Conservation (phyloP, 2,888 invertebrate genomes). For the Rhagophthalmus giganteus region DNA sequence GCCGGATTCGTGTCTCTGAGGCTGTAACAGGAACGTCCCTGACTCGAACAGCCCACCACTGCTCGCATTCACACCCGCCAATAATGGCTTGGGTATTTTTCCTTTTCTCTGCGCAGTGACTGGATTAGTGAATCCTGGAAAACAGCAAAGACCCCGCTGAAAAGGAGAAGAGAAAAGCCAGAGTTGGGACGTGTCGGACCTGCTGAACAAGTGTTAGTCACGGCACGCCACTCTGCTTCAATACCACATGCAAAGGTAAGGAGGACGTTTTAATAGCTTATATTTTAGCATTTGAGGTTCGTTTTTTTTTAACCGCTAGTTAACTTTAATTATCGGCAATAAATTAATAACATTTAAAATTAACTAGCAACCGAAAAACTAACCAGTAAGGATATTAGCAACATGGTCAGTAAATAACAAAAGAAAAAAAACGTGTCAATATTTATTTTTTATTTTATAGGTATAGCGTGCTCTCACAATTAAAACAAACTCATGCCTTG, state of each 20-base stretch:
- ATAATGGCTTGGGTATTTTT: constrained; percentile 74
- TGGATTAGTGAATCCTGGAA: constrained; percentile 80
- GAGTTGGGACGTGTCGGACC: constrained; percentile 56
- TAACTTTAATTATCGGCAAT: too few relatives aligned
- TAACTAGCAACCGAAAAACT: too few relatives aligned
- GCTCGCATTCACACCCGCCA: constrained; percentile 64
- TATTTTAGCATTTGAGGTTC: constrained; percentile 10
- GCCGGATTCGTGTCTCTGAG: constrained; percentile 59
- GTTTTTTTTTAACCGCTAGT: too few relatives aligned
- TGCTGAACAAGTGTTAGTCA: constrained; percentile 58
- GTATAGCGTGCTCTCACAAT: constrained; percentile 18
- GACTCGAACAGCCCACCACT: constrained; percentile 42
- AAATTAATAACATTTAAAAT: too few relatives aligned
- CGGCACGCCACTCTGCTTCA: constrained; percentile 57
- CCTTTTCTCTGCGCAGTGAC: constrained; percentile 74
- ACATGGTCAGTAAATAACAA: constrained; percentile 16
- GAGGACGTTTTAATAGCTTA: constrained; percentile 16
- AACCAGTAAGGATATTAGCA: constrained; percentile 22
- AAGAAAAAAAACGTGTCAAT: constrained; percentile 7
- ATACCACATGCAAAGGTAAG: constrained; percentile 30
- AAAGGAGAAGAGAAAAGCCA: constrained; percentile 61
- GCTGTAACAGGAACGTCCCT: constrained; percentile 43
- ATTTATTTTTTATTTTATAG: constrained; percentile 19
- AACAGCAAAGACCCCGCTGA: constrained; percentile 84
- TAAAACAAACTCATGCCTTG: constrained; percentile 4